These are phyloP conservation scores for Cephus runcator DNA, from an alignment of 2,888 invertebrate genomes.

Conservation along the genomic window DNA sequence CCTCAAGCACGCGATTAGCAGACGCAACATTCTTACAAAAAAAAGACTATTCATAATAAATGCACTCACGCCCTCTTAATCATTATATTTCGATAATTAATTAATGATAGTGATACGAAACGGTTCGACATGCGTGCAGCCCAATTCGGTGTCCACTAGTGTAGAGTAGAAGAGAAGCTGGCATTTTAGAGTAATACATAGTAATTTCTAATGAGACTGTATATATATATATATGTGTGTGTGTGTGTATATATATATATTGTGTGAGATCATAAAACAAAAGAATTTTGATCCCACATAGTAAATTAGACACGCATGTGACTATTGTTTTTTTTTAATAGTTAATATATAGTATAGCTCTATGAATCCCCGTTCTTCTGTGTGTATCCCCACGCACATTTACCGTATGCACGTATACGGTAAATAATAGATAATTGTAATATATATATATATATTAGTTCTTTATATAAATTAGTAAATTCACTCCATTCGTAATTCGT, in stretches of 20 bases:
- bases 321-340: constrained; percentile 9
- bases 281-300: constrained; percentile 11
- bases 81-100: background rate
- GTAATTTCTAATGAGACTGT: background rate
- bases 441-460: constrained; percentile 29
- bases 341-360: constrained; percentile 1
- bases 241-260: constrained; percentile 9
- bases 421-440: constrained; percentile 20
- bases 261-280: constrained; percentile 26
- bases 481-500: constrained; percentile 39
- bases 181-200: background rate
- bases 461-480: constrained; percentile 46
- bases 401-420: constrained; percentile 4
- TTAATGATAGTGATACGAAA: background rate
- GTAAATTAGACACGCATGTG: constrained; percentile 2
- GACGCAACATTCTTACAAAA: background rate
- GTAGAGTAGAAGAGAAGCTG: background rate
- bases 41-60: background rate
- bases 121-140: background rate
- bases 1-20: background rate
- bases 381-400: background rate
- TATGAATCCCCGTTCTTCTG: background rate
- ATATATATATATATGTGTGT: background rate
- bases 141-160: background rate
- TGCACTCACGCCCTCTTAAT: background rate